Evolutionary conservation across 2,888 invertebrate genomes (phyloP).

Genomic region (Arge pagana): DNA sequence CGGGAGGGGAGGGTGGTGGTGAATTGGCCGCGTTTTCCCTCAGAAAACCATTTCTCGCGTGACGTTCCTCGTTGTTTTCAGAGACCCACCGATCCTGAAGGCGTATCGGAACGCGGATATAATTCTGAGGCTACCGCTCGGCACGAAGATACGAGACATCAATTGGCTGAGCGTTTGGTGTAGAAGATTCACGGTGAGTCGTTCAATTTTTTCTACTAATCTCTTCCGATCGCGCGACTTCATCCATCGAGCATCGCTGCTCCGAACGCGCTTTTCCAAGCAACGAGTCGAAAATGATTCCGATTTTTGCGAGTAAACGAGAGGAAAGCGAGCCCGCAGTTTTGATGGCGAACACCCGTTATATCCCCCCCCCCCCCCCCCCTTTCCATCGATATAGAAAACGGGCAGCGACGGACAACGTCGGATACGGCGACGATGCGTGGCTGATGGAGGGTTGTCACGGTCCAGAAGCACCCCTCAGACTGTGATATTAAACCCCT

Average conservation of each 20-base stretch:
- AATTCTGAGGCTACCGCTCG: slow-evolving; percentile 80
- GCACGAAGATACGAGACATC: slow-evolving; percentile 84
- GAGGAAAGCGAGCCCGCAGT: too few species aligned
- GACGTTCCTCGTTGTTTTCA: too few species aligned
- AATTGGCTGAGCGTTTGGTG: slow-evolving; percentile 94
- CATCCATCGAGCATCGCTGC: slow-evolving; percentile 12
- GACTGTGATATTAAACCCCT: slow-evolving; percentile 53
- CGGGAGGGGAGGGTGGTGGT: too few species aligned
- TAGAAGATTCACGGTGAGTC: slow-evolving; percentile 83
- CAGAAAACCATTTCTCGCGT: background rate
- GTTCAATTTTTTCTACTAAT: slow-evolving; percentile 7
- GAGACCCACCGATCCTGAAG: slow-evolving; percentile 78
- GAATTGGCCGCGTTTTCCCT: too few species aligned
- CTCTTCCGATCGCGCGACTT: slow-evolving; percentile 16
- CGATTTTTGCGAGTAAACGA: background rate
- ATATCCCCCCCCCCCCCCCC: too few species aligned
- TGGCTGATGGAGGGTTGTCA: slow-evolving; percentile 57
- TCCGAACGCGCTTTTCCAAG: slow-evolving; percentile 10
- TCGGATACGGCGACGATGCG: slow-evolving; percentile 54
- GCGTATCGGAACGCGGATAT: slow-evolving; percentile 80
- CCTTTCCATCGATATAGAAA: too few species aligned
- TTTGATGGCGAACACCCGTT: slow-evolving; percentile 7
- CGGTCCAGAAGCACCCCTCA: slow-evolving; percentile 51
- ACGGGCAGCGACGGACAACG: slow-evolving; percentile 40
- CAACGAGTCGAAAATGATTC: background rate